These are phyloP conservation scores for Myrmecophaga tridactyla DNA, from an alignment of 2,113 vertebrate species.

Conservation along the genomic window DNA sequence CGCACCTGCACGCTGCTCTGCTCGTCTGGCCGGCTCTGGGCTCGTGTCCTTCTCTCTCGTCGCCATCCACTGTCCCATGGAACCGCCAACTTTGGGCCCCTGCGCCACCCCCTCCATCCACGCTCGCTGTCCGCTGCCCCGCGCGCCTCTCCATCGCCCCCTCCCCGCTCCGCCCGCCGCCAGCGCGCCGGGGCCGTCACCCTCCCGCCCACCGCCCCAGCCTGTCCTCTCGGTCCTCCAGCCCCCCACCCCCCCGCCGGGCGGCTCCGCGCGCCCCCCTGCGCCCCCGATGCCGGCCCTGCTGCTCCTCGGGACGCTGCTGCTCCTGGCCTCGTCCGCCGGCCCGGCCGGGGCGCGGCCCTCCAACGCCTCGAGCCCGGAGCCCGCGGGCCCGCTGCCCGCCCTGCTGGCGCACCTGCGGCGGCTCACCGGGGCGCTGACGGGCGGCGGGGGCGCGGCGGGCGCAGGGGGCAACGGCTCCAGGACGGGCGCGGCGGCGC, in stretches of 20 bases:
- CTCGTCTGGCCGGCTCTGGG: neutral
- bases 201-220: neutral
- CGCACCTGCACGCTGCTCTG: accelerated
- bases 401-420: constrained; percentile 77
- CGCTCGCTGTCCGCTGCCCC: too few relatives aligned
- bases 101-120: neutral
- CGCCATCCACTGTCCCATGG: neutral
- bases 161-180: neutral
- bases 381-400: constrained; percentile 79
- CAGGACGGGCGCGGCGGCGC: constrained; percentile 42
- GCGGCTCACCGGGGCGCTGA: constrained; percentile 70
- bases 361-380: constrained; percentile 81
- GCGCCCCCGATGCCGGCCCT: constrained; percentile 64
- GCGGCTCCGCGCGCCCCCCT: constrained; percentile 49
- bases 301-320: constrained; percentile 70
- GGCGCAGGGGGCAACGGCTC: constrained; percentile 48
- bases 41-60: neutral
- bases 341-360: constrained; percentile 71
- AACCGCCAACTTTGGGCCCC: neutral
- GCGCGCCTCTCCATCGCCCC: neutral
- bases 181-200: neutral
- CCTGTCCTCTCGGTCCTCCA: neutral
- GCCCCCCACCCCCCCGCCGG: constrained; percentile 64
- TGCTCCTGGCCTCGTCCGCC: constrained; percentile 66
- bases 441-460: constrained; percentile 26